These are phyloP conservation scores for Perccottus glenii DNA, from an alignment of 2,113 vertebrate species.

Conservation along the genomic window DNA sequence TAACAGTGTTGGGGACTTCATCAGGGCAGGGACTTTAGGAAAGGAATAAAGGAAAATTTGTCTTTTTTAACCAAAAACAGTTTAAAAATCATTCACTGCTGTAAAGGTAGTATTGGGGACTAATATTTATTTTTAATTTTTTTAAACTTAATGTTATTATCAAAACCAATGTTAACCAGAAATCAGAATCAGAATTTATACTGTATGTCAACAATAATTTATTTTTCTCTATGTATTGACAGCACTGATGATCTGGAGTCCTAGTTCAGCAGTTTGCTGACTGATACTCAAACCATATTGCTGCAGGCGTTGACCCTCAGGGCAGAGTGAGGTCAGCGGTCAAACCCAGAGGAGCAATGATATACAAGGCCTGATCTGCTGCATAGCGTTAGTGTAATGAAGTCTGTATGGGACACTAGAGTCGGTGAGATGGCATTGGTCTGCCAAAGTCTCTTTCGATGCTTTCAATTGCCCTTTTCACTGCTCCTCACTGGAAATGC, in stretches of 20 bases:
- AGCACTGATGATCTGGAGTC: neutral
- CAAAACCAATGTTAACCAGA: too few species aligned
- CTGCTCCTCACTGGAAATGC: neutral
- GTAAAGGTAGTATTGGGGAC: neutral
- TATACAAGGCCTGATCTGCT: neutral
- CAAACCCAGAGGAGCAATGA: neutral
- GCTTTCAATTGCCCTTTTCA: constrained; percentile 7
- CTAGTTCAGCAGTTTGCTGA: neutral
- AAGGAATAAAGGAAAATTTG: too few species aligned
- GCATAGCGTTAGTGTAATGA: neutral
- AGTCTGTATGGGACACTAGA: neutral
- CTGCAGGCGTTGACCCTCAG: neutral
- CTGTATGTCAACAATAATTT: neutral
- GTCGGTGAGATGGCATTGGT: neutral
- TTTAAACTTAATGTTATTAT: too few species aligned
- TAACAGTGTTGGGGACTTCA: neutral
- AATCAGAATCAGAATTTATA: too few species aligned
- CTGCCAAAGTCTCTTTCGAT: neutral
- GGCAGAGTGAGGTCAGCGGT: neutral
- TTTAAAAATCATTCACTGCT: neutral
- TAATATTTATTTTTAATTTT: too few species aligned
- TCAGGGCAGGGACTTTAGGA: neutral
- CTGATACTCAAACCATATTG: constrained; percentile 1
- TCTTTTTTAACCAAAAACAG: neutral
- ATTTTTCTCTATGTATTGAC: too few species aligned